These are phyloP conservation scores for Brenthis daphne DNA, from an alignment of 2,888 invertebrate species.

Conservation along the genomic window DNA sequence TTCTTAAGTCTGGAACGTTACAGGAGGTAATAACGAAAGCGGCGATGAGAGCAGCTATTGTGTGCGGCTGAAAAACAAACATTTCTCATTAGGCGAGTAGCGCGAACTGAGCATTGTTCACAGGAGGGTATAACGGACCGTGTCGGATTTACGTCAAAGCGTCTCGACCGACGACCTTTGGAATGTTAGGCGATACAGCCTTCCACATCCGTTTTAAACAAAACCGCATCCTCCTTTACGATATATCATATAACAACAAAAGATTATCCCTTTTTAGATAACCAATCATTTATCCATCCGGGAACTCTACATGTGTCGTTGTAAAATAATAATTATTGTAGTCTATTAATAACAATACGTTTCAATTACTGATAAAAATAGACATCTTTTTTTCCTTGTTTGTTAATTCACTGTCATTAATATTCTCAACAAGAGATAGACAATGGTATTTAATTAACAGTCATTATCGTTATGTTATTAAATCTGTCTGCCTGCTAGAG, in stretches of 20 bases:
- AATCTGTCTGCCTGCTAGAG: slow-evolving; percentile 31
- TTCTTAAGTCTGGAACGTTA: slow-evolving; percentile 54
- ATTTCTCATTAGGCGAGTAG: slow-evolving; percentile 78
- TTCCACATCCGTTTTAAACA: slow-evolving; percentile 34
- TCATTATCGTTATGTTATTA: slow-evolving; percentile 31
- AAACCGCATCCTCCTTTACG: slow-evolving; percentile 33
- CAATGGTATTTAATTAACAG: slow-evolving; percentile 20
- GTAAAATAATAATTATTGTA: not conserved
- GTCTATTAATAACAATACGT: not conserved
- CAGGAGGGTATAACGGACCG: slow-evolving; percentile 75
- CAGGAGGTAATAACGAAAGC: slow-evolving; percentile 67
- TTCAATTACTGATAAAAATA: slow-evolving; percentile 1
- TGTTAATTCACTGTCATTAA: slow-evolving; percentile 10
- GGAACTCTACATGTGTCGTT: not conserved
- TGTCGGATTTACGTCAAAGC: slow-evolving; percentile 74
- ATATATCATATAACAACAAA: slow-evolving; percentile 21
- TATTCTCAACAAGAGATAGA: slow-evolving; percentile 9
- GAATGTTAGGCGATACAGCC: slow-evolving; percentile 45
- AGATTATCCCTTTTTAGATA: slow-evolving; percentile 1
- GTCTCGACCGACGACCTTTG: slow-evolving; percentile 63
- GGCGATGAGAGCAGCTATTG: slow-evolving; percentile 70
- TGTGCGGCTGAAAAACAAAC: slow-evolving; percentile 74
- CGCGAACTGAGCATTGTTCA: slow-evolving; percentile 75
- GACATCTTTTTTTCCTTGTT: not conserved
- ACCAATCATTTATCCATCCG: not conserved